Conservation (phyloP, 2,797 vertebrate genomes). For the Chiroxiphia lanceolata region DNA sequence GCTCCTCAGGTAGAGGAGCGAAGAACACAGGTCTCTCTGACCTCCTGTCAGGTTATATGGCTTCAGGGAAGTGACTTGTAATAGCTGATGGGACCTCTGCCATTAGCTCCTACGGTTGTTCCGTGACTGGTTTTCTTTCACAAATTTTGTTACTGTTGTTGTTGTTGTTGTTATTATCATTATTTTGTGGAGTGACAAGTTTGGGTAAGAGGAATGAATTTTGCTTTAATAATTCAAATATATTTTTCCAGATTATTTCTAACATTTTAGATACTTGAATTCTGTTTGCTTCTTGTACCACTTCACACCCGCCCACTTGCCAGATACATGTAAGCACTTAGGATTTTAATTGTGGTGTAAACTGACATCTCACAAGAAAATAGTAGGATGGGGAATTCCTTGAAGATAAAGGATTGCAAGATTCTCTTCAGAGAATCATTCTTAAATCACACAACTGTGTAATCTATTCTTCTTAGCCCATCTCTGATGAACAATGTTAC, state of each 20-base stretch:
- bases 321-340: neutral
- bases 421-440: neutral
- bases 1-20: neutral
- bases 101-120: neutral
- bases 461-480: neutral
- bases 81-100: neutral
- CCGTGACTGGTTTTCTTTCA: neutral
- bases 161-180: neutral
- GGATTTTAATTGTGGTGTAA: neutral
- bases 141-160: neutral
- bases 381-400: neutral
- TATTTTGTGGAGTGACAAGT: neutral
- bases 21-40: neutral
- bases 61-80: neutral
- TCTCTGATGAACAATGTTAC: neutral
- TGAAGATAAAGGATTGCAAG: neutral
- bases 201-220: neutral
- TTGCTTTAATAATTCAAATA: neutral
- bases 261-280: neutral
- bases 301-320: neutral
- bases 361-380: neutral
- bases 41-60: neutral
- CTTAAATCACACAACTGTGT: neutral
- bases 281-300: neutral
- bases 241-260: neutral